These are phyloP conservation scores for Troides aeacus DNA, from an alignment of 2,888 invertebrate species.

Conservation along the genomic window DNA sequence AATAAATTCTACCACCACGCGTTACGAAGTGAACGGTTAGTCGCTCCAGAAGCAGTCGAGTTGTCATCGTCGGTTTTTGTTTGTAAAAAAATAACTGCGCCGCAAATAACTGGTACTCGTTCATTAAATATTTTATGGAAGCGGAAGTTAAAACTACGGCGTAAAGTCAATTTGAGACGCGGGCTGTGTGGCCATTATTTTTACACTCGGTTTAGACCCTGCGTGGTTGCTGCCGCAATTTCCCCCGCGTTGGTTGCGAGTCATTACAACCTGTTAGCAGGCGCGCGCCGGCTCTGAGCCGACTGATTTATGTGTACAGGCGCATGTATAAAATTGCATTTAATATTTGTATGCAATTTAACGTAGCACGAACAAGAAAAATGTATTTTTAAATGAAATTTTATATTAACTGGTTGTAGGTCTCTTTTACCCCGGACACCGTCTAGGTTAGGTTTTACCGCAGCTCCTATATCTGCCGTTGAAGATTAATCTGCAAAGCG, in stretches of 20 bases:
- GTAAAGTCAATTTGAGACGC: slow-evolving; percentile 53
- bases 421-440: too few species aligned
- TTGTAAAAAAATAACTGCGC: too few species aligned
- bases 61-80: too few species aligned
- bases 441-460: too few species aligned
- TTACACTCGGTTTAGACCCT: slow-evolving; percentile 65
- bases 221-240: slow-evolving; percentile 45
- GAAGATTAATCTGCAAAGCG: too few species aligned
- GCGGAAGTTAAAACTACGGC: slow-evolving; percentile 34
- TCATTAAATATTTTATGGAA: not conserved
- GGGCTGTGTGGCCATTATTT: slow-evolving; percentile 61
- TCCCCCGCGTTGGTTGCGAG: slow-evolving; percentile 33
- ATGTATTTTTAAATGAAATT: not conserved
- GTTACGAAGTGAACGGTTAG: too few species aligned
- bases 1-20: too few species aligned
- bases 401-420: not conserved
- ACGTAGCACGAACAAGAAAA: not conserved
- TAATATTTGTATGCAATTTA: not conserved
- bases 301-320: not conserved
- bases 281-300: not conserved
- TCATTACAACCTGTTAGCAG: slow-evolving; percentile 9
- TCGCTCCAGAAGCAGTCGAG: too few species aligned
- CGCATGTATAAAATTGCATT: not conserved
- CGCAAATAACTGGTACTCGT: not conserved
- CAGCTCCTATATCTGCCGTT: too few species aligned